Evolutionary conservation across 2,888 invertebrate species (phyloP).

Genomic region (Drosophila stalkeri): DNA sequence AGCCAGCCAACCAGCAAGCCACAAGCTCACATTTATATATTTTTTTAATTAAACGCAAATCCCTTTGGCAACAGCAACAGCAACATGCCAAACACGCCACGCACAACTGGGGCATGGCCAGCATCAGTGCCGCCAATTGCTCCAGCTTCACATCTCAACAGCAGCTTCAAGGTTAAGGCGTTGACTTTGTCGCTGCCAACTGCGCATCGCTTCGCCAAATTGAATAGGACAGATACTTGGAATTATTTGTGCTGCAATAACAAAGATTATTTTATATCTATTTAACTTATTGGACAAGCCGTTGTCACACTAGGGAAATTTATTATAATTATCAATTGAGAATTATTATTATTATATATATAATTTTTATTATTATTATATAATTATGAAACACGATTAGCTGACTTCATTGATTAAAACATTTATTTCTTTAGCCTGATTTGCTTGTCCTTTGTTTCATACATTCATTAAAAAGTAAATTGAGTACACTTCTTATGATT

Average conservation of each 20-base stretch:
- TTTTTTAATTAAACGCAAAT: constrained; percentile 77
- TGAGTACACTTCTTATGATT: too few species aligned
- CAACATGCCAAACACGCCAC: constrained; percentile 60
- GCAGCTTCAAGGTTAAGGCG: constrained; percentile 70
- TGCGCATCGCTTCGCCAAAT: constrained; percentile 10
- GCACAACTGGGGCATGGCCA: constrained; percentile 29
- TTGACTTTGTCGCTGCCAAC: constrained; percentile 32
- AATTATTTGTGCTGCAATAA: neutral
- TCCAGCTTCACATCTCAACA: constrained; percentile 37
- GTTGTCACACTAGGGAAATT: neutral
- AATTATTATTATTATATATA: too few species aligned
- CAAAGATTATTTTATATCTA: neutral
- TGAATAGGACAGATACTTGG: constrained; percentile 1
- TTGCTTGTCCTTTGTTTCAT: too few species aligned
- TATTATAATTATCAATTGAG: too few species aligned
- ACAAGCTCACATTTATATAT: constrained; percentile 65
- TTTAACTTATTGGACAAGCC: neutral
- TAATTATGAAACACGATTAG: too few species aligned
- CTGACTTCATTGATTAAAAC: too few species aligned
- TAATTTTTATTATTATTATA: too few species aligned
- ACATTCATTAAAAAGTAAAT: too few species aligned
- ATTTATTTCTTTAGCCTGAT: too few species aligned
- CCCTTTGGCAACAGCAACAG: constrained; percentile 72
- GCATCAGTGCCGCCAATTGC: constrained; percentile 21
- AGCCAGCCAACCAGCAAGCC: constrained; percentile 30